Evolutionary conservation across 2,797 vertebrate species (phyloP).

Genomic region (Dendrocincla fuliginosa): DNA sequence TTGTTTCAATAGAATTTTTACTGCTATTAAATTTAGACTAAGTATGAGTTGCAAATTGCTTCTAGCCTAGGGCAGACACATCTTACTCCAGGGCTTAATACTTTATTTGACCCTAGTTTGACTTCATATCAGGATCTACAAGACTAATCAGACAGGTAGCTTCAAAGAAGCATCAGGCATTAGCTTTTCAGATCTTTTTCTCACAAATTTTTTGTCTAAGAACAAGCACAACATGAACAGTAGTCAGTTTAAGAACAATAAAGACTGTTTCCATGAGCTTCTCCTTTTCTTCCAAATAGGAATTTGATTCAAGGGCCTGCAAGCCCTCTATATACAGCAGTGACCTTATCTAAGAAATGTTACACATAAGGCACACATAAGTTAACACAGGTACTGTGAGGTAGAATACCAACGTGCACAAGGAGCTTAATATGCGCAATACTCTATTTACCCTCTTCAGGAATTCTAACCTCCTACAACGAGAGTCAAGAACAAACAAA

Average conservation of each 20-base stretch:
- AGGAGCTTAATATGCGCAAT: not conserved
- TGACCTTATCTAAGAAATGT: not conserved
- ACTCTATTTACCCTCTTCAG: not conserved
- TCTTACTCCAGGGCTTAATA: constrained; percentile 49
- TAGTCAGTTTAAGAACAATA: not conserved
- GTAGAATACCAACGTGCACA: not conserved
- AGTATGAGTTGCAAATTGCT: constrained; percentile 52
- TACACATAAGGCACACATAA: not conserved
- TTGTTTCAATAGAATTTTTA: constrained; percentile 49
- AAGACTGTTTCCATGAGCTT: not conserved
- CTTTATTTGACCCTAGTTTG: constrained; percentile 44
- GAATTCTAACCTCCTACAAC: not conserved
- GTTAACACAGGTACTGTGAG: not conserved
- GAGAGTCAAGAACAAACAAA: not conserved
- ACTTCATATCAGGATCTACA: constrained; percentile 38
- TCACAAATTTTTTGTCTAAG: not conserved
- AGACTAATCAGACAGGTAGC: not conserved
- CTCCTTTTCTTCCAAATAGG: not conserved
- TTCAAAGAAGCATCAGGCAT: constrained; percentile 28
- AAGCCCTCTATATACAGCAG: not conserved
- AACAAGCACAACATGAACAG: not conserved
- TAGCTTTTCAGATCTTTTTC: not conserved
- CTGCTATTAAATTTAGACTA: constrained; percentile 54
- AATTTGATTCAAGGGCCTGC: not conserved
- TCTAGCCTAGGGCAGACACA: constrained; percentile 44